These are phyloP conservation scores for Anthoscopus minutus DNA, from an alignment of 2,113 vertebrate species.

Conservation along the genomic window DNA sequence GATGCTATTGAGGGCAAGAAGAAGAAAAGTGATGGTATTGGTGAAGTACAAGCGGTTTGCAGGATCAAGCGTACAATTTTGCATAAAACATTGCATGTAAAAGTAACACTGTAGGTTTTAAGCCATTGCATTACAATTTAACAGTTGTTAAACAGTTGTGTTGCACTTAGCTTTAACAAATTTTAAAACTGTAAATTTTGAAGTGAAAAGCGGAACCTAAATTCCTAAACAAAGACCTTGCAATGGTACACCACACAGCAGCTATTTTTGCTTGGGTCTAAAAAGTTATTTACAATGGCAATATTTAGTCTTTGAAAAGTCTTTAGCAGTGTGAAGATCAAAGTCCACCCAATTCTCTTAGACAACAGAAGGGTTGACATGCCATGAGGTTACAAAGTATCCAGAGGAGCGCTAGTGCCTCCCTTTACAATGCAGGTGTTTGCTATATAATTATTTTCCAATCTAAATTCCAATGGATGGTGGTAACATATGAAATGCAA, in stretches of 20 bases:
- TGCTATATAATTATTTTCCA: slow-evolving; percentile 15
- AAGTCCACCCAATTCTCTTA: slow-evolving; percentile 74
- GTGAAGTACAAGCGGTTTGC: slow-evolving; percentile 68
- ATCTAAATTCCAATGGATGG: slow-evolving; percentile 52
- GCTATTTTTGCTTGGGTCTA: slow-evolving; percentile 80
- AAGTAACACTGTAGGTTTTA: slow-evolving; percentile 71
- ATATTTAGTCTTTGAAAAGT: slow-evolving; percentile 88
- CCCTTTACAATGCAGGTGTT: slow-evolving; percentile 11
- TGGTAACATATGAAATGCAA: slow-evolving; percentile 53
- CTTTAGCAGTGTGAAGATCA: slow-evolving; percentile 82
- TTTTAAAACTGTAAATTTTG: slow-evolving; percentile 70
- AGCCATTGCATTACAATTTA: slow-evolving; percentile 72
- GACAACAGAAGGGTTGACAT: slow-evolving; percentile 26
- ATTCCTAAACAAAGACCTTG: slow-evolving; percentile 92
- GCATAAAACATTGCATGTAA: slow-evolving; percentile 74
- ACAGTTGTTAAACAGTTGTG: slow-evolving; percentile 61
- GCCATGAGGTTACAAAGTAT: slow-evolving; percentile 15
- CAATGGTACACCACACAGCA: slow-evolving; percentile 88
- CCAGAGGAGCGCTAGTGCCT: background rate
- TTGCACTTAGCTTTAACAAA: slow-evolving; percentile 67
- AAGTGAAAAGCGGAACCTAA: slow-evolving; percentile 81
- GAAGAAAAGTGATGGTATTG: slow-evolving; percentile 67
- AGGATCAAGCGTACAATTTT: slow-evolving; percentile 75
- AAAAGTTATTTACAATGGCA: slow-evolving; percentile 95
- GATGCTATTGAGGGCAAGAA: slow-evolving; percentile 68